phyloP scores from a whole-genome alignment of 2,797 vertebrate genomes.

The Neopelma chrysocephalum region DNA sequence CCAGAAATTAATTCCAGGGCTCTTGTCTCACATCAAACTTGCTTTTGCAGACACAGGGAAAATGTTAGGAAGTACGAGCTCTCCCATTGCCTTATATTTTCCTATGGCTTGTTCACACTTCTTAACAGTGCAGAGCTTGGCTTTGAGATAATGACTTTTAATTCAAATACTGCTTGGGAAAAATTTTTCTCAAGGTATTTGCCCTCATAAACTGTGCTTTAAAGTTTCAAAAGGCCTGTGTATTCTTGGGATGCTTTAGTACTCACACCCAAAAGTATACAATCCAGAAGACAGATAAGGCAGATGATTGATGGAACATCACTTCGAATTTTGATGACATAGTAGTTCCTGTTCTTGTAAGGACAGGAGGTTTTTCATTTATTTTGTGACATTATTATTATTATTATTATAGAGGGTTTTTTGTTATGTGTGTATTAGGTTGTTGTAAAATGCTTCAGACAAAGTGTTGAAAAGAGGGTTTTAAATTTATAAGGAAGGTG shows the following conservation, averaged over 20 bases:
- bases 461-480: not conserved
- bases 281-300: constrained; percentile 4
- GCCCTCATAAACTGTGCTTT: not conserved
- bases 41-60: not conserved
- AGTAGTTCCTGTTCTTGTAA: not conserved
- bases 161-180: not conserved
- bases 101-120: not conserved
- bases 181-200: not conserved
- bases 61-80: not conserved
- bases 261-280: not conserved
- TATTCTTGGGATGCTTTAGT: not conserved
- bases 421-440: not conserved
- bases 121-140: not conserved
- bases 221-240: not conserved
- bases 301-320: not conserved
- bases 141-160: not conserved
- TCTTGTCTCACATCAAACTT: not conserved
- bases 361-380: not conserved
- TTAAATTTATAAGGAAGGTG: not conserved
- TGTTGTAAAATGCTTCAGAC: not conserved
- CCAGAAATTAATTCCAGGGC: not conserved
- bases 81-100: not conserved
- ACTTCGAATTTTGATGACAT: not conserved
- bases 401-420: not conserved
- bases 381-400: not conserved